Evolutionary conservation across 2,888 invertebrate species (phyloP), one percentile per base, ranked within the genome.

Genomic region (Agonopterix heracliana): DNA sequence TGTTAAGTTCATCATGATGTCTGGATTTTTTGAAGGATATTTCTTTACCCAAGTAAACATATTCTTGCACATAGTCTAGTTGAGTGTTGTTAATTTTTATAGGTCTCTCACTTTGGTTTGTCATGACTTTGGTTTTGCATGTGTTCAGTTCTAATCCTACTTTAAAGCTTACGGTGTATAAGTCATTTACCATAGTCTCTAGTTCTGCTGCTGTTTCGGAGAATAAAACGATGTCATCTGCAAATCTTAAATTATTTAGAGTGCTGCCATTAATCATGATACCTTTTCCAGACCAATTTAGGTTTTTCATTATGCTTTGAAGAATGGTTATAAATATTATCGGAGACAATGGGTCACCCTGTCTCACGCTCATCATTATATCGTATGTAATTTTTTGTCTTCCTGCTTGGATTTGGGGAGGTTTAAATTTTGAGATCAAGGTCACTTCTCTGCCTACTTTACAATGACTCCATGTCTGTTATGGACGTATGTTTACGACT

Each of bases 41-140:
- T 41, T 44, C 44, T 47, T 47, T 44, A 9, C 47, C 47, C 9
- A 51, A 12, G 35, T 47, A 48, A 7, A 45, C 38, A 36, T 47
- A 47, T 10, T 35, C 36, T 9, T 44, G 7, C 10, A 47, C 41
- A 10, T 38, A 45, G 1, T 36, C 13, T 8, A 45, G 12, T 38
- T 12, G 12, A 10, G 1, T 9, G 4, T 14, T 14, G 3, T 45
- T 13, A 7, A 45, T 11, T 36, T 17, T 36, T 38, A 45, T 45
- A 9, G 13, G 17, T 7, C 9, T 13, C 38, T 38, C 13, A 9
- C 3, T 12, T 2, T 10, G 12, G 38, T 45, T 45, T 12, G 38
- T 38, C 40, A 45, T 38, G 3, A 38, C 38, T 10, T 38, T 45
- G 2, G 40, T 40, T 38, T 45, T 45, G 4, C 17, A 10, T 2